Evolutionary conservation across 37 sponge, comb jelly and placozoan species (phyloP).

Genomic region (Aplysina aerophoba): DNA sequence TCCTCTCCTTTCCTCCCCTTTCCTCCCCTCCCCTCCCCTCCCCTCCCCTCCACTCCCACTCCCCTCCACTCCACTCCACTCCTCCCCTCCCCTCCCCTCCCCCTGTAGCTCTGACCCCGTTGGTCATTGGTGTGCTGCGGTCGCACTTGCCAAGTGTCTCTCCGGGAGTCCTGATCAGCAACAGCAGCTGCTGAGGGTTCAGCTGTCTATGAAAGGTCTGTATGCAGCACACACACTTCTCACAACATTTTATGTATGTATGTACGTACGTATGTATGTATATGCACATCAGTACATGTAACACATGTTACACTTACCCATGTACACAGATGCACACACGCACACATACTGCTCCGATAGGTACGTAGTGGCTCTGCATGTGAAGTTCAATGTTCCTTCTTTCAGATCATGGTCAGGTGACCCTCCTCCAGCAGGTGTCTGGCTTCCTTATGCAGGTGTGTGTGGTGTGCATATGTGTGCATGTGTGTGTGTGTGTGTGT

Average conservation of each 20-base stretch:
- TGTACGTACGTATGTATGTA: neutral
- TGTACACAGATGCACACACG: neutral
- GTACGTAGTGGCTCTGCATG: neutral
- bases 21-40: no score
- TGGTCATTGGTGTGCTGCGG: slow-evolving; percentile 79
- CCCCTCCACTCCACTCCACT: no score
- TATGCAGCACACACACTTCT: neutral
- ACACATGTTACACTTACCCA: neutral
- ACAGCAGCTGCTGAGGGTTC: slow-evolving; percentile 85
- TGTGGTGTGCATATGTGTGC: no score
- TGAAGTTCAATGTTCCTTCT: slow-evolving; percentile 7
- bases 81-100: neutral
- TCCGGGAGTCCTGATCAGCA: slow-evolving; percentile 65
- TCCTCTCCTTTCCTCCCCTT: no score
- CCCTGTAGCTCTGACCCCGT: slow-evolving; percentile 53
- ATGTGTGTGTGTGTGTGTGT: no score
- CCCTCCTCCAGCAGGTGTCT: slow-evolving; percentile 78
- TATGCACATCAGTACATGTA: neutral
- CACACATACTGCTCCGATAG: neutral
- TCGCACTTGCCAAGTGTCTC: slow-evolving; percentile 58
- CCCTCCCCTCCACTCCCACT: no score
- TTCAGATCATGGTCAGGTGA: slow-evolving; percentile 54
- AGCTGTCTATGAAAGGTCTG: slow-evolving; percentile 78
- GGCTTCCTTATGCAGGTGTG: slow-evolving; percentile 37
- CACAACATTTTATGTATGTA: no score